Evolutionary conservation across 2,797 vertebrate genomes (phyloP), one percentile per base, ranked within the genome.

Genomic region (Enteromius fasciolatus): DNA sequence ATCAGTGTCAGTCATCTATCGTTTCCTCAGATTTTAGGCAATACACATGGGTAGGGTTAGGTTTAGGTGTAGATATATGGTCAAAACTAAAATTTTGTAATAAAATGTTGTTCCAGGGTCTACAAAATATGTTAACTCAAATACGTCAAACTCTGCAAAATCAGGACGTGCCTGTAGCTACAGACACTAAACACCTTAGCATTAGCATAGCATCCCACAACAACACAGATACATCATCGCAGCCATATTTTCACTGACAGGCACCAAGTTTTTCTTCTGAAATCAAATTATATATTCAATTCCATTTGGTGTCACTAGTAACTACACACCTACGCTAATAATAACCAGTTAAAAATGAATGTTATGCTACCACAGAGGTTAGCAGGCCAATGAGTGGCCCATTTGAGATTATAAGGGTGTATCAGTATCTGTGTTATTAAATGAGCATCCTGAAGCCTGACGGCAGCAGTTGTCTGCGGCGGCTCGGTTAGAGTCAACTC

Each of bases 361-460:
- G 36, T 23, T 15, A 33, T 77, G 10, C 11, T 12, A 11, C 28
- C 15, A 48, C 39, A 66, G 20, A 36, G 17, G 57, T 78, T 46
- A 78, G 44, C 15, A 79, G 36, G 46, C 33, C 50, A 70, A 44
- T 44, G 48, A 70, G 31, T 31, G n/a, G 33, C 25, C n/a, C 36
- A 9, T 59, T 18, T 25, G 4, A 68, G 52, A 80, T 80, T 14
- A 80, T 46, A 23, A 14, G 28, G 7, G 25, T 63, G 69, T 63
- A 63, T 73, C 41, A 15, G 61, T 25, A 39, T 63, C 52, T n/a
- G 11, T 57, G 48, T 69, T 48, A 81, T 63, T 81, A 73, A 61
- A 68, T 33, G 12, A 46, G 50, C 33, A 18, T 59, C 78, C 57
- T 70, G n/a, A 54, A 63, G 39, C 54, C 52, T 63, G 39, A 25